Evolutionary conservation across 23 tunicate genomes (phyloP), one percentile per base, ranked within the genome.

Genomic region (Styela clava): DNA sequence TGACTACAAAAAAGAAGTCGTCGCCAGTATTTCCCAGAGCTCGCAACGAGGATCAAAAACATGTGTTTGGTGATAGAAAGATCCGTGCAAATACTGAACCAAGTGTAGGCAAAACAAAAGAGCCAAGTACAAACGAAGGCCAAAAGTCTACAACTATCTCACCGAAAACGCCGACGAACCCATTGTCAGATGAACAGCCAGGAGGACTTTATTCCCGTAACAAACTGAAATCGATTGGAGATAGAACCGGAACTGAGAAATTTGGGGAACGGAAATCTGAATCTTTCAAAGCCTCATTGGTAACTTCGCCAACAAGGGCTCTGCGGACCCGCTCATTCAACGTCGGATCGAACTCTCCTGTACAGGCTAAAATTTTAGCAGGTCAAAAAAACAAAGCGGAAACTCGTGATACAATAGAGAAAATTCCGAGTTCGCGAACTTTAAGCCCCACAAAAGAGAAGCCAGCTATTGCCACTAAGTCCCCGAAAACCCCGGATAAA

Each of bases 321-420:
- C 26, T n/a, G 64, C 30, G 81, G 64, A 22, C 81, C 5, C 81
- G 64, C 16, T 76, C 81, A 0, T 67, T 67, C 71, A 67, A 67
- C 71, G 22, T 67, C 19, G 71, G 31, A 18, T 18, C 31, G 22
- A 22, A 22, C 0, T n/a, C 71, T 29, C 31, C 31, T n/a, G 16
- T 27, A 19, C 22, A 67, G 12, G 31, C 16, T 22, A 35, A 76
- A 44, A 23, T 32, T 12, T 7, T 24, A 21, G 24, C 81, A 52
- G n/a, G 0, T 16, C 63, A 21, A 33, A 1, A 16, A 56, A 36
- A 44, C 12, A 44, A 25, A 26, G 12, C 81, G 32, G 81, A 76
- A 51, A 21, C 35, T 20, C 26, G 22, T 24, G 64, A 36, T 18
- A 1, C 0, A 26, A 65, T 5, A 65, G 24, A 71, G 3, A 35